Evolutionary conservation across 2,797 vertebrate genomes (phyloP).

Genomic region (Gambusia yucatana): DNA sequence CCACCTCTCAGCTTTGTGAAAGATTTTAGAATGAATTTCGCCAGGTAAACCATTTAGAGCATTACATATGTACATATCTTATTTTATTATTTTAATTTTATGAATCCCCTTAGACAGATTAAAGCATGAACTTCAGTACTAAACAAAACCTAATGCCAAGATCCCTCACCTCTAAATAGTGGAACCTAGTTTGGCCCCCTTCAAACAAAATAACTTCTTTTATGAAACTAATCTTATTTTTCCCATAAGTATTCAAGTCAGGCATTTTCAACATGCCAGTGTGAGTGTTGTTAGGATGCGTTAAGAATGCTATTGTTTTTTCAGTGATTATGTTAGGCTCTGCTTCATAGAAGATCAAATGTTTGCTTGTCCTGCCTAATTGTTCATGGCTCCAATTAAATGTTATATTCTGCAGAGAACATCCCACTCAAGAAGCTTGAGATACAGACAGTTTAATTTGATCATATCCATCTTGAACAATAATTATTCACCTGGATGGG

Average conservation of each 20-base stretch:
- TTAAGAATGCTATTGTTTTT: neutral
- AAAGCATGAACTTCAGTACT: neutral
- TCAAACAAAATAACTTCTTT: neutral
- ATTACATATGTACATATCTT: too few relatives aligned
- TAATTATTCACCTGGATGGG: neutral
- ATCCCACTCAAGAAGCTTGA: neutral
- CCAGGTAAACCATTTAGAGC: neutral
- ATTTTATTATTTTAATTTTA: neutral
- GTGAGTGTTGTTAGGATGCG: neutral
- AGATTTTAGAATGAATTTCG: neutral
- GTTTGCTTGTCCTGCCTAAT: neutral
- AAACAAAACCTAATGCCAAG: neutral
- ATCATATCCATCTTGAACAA: neutral
- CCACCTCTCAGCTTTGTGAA: neutral
- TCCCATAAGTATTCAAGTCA: neutral
- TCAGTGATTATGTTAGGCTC: neutral
- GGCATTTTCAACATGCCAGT: neutral
- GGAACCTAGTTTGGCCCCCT: neutral
- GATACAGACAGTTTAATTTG: neutral
- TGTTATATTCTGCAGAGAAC: neutral
- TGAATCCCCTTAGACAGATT: neutral
- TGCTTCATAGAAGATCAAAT: neutral
- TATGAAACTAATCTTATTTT: neutral
- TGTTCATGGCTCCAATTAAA: neutral
- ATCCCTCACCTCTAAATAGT: neutral